A percentile compares a stretch with the other conserved stretches of the same genome.
phyloP scores from a whole-genome alignment of 2,113 vertebrate genomes.

The Eulacestoma nigropectus region DNA sequence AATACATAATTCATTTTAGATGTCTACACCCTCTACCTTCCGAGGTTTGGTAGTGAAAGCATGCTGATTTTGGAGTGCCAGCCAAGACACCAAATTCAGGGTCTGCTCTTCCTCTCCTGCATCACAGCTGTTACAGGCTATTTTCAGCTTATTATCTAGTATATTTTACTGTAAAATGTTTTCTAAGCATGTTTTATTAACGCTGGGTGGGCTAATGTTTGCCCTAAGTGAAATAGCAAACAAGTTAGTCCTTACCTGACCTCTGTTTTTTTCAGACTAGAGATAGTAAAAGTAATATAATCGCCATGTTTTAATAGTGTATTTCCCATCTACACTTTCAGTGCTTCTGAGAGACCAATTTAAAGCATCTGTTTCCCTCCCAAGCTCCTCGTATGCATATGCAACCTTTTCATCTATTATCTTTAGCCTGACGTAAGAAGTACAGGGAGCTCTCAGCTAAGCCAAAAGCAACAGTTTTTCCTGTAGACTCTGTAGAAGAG shows the following conservation, averaged over 20 bases:
- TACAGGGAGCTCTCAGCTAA: not conserved
- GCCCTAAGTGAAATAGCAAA: not conserved
- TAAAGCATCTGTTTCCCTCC: constrained; percentile 28
- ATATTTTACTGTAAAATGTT: not conserved
- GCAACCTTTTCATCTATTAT: constrained; percentile 22
- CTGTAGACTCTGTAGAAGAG: not conserved
- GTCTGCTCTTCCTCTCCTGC: not conserved
- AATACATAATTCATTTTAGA: not conserved
- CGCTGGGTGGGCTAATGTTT: not conserved
- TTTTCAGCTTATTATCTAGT: not conserved
- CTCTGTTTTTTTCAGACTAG: not conserved
- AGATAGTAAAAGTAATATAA: not conserved
- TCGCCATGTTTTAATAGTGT: not conserved
- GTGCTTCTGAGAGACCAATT: not conserved
- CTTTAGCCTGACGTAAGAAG: constrained; percentile 17
- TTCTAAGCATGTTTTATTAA: constrained; percentile 1
- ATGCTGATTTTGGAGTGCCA: not conserved
- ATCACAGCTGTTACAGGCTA: not conserved
- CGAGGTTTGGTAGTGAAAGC: not conserved
- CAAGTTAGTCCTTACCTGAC: not conserved
- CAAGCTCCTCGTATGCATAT: not conserved
- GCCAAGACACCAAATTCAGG: not conserved
- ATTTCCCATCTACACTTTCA: not conserved
- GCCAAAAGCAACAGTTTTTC: constrained; percentile 22
- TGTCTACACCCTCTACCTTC: not conserved